These are phyloP conservation scores for Apocheima hispidaria DNA, from an alignment of 2,888 invertebrate species.

Conservation along the genomic window DNA sequence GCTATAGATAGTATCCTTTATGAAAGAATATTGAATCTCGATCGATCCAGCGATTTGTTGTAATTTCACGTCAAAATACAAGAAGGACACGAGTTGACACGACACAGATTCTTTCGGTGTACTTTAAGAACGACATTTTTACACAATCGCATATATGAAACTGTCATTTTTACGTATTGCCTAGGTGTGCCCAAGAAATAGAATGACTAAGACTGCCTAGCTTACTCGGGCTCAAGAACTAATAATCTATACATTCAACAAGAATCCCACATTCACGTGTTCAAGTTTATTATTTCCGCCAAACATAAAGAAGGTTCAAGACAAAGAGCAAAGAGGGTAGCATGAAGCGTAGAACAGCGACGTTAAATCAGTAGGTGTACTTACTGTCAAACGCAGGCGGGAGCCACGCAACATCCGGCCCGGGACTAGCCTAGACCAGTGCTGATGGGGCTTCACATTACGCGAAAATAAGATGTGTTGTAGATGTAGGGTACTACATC, in stretches of 20 bases:
- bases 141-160: no score
- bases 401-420: conserved; percentile 31
- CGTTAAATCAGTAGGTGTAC: conserved; percentile 34
- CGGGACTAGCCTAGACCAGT: conserved; percentile 6
- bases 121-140: no score
- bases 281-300: conserved; percentile 20
- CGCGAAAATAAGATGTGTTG: background rate
- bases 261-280: background rate
- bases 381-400: conserved; percentile 37
- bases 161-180: background rate
- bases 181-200: background rate
- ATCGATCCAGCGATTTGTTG: no score
- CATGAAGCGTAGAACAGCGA: conserved; percentile 15
- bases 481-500: no score
- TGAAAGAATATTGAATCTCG: background rate
- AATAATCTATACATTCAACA: background rate
- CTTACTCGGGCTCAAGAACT: no score
- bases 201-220: background rate
- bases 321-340: conserved; percentile 17
- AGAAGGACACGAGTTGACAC: no score
- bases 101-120: no score
- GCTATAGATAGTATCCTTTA: background rate
- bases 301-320: conserved; percentile 14
- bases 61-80: no score
- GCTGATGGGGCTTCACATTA: background rate